Evolutionary conservation across 2,888 invertebrate species (phyloP), one percentile per base, ranked within the genome.

Genomic region (Boloria selene): DNA sequence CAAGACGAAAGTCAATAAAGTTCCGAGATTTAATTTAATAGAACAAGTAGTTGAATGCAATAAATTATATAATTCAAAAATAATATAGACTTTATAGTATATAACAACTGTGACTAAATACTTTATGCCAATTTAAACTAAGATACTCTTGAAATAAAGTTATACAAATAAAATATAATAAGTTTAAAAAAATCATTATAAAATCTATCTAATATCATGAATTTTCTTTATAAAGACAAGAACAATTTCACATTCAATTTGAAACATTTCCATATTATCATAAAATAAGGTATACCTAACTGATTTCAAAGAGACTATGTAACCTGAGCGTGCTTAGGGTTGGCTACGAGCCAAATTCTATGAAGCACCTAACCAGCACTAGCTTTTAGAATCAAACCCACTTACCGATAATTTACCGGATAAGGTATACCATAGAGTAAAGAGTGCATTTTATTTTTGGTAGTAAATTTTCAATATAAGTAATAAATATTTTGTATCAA

Each of bases 341-440:
- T 63, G 63, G 63, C 55, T 14, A 14, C 22, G 55, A 47, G 63
- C 63, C 55, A 55, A 50, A n/a, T 22, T 50, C 31, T 47, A 54
- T 49, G 55, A 49, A 63, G 54, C 49, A 62, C 62, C 54, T 50
- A 17, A 59, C 59, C 49, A 59, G 31, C 55, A 50, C 38, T 50
- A 49, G 18, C 55, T 63, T 63, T 45, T 42, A 18, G 63, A 56
- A 63, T 63, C 55, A 50, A 55, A 51, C 49, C 55, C 50, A 44
- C 63, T 63, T 63, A 56, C 42, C 44, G 42, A 10, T 38, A 10
- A 38, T 10, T 38, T 38, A 38, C 31, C 31, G 7, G 7, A 38
- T 38, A 38, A 38, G 31, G 31, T 38, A 38, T 38, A 38, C 31
- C 10, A 10, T 2, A 38, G 31, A 38, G 31, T 38, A 10, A 38